Base-by-base conservation (phyloP, 2,113 vertebrate genomes). In the Phrynocephalus versicolor region DNA sequence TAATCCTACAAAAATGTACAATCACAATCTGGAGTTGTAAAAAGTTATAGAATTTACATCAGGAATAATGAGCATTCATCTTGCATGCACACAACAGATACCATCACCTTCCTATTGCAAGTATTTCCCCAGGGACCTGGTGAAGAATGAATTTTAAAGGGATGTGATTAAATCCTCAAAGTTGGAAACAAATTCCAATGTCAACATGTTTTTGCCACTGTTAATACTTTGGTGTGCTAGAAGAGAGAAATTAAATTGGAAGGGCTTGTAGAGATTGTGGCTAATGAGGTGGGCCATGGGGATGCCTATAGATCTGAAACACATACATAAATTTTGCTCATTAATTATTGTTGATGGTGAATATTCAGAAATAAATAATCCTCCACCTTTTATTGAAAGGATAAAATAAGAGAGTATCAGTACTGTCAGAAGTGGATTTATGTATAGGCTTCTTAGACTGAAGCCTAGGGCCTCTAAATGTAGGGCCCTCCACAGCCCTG, bases 221-320 rank as follows among this genome's bases (percentile, higher is more conserved):
- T 35, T 78, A 62, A 77, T 72, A 85, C 62, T 74, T 25, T 76
- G 83, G 30, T 2, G 0, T 65, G 39, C 51, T 51, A 33, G 33
- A 74, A 84, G 39, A 58, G 30, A 30, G 35, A 69, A 75, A 57
- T n/a, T 55, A 51, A 82, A 18, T 12, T 60, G 16, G n/a, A 84
- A 82, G 64, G 39, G 75, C 76, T 39, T 67, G 82, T 51, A 74
- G 80, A 75, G 84, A 71, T 37, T 76, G 57, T 16, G 85, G 77
- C 79, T 93, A 88, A 84, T 21, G 85, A 69, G 33, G 76, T 78
- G 74, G 80, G 67, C 73, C 71, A 86, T 30, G 83, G 14, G 25
- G n/a, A 25, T 57, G 8, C 12, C 18, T 55, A 23, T 15, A 12
- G 19, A 6, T 77, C 55, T 25, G 77, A 69, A 84, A 69, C 27